phyloP scores from a whole-genome alignment of 1,140 invertebrate species.

The Globodera rostochiensis region DNA sequence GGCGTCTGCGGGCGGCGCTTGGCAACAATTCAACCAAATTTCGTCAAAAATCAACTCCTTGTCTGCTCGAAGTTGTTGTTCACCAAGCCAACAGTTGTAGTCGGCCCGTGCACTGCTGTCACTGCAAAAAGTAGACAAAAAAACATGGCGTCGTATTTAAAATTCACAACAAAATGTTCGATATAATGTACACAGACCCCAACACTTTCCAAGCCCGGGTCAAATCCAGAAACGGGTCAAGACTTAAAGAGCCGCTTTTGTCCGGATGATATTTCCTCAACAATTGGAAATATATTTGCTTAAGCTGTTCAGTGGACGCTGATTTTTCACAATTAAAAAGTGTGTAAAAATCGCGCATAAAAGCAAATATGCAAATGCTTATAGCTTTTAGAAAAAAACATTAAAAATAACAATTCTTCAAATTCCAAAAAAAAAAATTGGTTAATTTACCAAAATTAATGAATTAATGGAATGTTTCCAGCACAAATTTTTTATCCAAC shows the following conservation, averaged over 20 bases:
- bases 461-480: no score
- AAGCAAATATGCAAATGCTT: not conserved
- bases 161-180: not conserved
- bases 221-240: conserved; percentile 8
- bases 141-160: not conserved
- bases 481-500: not conserved
- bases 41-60: conserved; percentile 28
- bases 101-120: not conserved
- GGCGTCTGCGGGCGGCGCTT: no score
- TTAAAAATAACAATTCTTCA: no score
- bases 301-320: conserved; percentile 11
- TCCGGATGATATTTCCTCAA: conserved; percentile 22
- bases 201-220: conserved; percentile 28
- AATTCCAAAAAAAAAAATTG: no score
- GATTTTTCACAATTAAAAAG: conserved; percentile 22
- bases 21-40: conserved; percentile 13
- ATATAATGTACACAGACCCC: not conserved
- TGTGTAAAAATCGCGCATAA: conserved; percentile 26
- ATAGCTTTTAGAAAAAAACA: not conserved
- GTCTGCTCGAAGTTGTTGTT: conserved; percentile 19
- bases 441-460: no score
- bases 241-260: not conserved
- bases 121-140: not conserved
- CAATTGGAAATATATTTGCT: conserved; percentile 5
- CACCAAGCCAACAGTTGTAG: conserved; percentile 24